Conservation (phyloP, 2,113 vertebrate species). For the Platysternon megacephalum region DNA sequence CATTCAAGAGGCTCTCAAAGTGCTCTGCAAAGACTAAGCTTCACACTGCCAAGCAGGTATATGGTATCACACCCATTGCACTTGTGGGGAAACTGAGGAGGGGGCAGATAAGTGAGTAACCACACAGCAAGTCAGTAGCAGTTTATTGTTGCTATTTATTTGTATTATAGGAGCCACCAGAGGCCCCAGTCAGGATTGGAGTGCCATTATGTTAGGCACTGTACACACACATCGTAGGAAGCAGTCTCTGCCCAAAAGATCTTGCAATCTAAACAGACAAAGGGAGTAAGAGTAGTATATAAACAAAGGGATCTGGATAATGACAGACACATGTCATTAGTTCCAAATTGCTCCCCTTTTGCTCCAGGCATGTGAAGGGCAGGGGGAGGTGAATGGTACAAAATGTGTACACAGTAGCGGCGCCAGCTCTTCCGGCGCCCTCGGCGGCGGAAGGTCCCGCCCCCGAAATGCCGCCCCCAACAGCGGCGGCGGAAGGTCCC, state of each 20-base stretch:
- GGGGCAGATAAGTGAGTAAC: neutral
- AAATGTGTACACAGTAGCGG: too few relatives aligned
- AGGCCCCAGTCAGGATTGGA: neutral
- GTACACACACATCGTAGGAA: rapidly evolving
- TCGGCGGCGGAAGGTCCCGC: too few relatives aligned
- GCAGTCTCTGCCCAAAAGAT: neutral
- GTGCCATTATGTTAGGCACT: neutral
- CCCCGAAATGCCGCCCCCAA: too few relatives aligned
- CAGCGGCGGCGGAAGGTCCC: too few relatives aligned
- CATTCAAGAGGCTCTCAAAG: neutral
- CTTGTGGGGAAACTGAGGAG: neutral
- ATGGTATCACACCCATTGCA: neutral
- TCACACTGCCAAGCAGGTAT: neutral
- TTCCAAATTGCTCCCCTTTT: neutral
- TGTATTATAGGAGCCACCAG: neutral
- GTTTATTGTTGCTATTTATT: neutral
- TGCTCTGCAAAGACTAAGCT: neutral
- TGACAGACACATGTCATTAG: rapidly evolving
- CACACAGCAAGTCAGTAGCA: rapidly evolving
- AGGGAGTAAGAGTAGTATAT: neutral
- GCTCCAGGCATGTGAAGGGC: neutral
- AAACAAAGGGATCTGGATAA: neutral
- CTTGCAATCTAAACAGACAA: neutral
- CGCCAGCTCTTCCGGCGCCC: too few relatives aligned
- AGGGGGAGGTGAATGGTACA: neutral